Base-by-base conservation (phyloP, 1,140 invertebrate genomes). In the Drosophila cardini region DNA sequence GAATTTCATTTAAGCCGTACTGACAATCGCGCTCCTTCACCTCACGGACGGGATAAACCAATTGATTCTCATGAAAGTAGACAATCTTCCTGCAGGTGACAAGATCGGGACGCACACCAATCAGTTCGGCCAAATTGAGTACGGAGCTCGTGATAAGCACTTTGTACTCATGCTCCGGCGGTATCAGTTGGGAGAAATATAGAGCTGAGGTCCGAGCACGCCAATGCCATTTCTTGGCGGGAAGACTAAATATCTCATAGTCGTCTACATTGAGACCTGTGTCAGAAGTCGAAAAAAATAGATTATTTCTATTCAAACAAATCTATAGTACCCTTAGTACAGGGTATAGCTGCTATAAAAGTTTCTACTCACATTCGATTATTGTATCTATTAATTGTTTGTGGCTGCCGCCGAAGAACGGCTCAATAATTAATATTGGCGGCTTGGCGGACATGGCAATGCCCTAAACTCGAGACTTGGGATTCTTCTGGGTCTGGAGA, bases 31-130 rank as follows among this genome's bases (percentile, higher is more conserved):
- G 91, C 34, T 95, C 93, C 78, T 96, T 94, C 2, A 94, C 92
- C 65, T 95, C 93, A 65, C 93, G 91, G 8, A 96, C 94, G 1
- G 96, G 96, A 92, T 96, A 97, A 0, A 94, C 92, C 21, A 97
- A 90, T 90, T 97, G 96, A 90, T 97, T 97, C 92, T 97, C 96
- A 92, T 97, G 96, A 80, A 97, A 96, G 85, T 96, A 97, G 1
- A 96, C 85, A 36, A 96, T 93, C 92, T 96, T 97, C 13, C 93
- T 93, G 18, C 94, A 84, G 2, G 64, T 62, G 3, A 81, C 85
- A 3, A 97, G 91, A 90, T 96, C 95, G 11, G 94, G 94, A 58
- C 95, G 90, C 1, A 96, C 80, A 0, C 95, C 95, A 16, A 96
- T 68, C 9, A 97, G 91, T 91, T 97, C 96, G 15, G 95, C 93